Conservation (phyloP, 2,113 vertebrate species). For the Sarotherodon lohbergeri region DNA sequence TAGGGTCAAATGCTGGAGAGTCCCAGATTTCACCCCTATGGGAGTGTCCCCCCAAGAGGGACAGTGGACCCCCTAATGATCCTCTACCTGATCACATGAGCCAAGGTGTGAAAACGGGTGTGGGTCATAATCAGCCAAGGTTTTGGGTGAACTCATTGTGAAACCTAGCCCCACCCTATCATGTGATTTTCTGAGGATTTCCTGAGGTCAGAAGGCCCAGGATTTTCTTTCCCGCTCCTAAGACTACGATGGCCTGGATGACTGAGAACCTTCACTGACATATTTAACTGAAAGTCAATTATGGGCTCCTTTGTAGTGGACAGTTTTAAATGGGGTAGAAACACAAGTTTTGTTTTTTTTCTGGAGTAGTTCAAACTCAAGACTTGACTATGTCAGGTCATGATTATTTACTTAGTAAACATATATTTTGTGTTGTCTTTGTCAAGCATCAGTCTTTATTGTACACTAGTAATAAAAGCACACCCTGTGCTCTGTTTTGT, state of each 20-base stretch:
- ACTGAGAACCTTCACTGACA: background rate
- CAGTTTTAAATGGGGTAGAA: background rate
- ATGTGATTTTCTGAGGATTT: background rate
- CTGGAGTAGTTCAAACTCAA: background rate
- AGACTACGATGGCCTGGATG: background rate
- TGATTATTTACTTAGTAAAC: background rate
- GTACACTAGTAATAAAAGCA: background rate
- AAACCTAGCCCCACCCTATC: background rate
- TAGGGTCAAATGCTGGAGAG: background rate
- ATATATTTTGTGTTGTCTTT: background rate
- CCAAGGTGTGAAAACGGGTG: background rate
- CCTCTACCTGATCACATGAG: background rate
- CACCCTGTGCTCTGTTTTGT: background rate
- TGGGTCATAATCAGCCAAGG: background rate
- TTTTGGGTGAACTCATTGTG: background rate
- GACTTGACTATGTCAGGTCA: background rate
- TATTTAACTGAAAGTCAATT: background rate
- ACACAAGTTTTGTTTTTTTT: background rate
- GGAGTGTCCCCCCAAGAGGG: background rate
- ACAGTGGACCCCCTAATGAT: background rate
- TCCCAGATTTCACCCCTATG: background rate
- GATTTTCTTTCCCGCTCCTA: background rate
- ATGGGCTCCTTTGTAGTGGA: background rate
- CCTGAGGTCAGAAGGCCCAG: background rate
- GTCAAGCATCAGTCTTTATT: background rate